Conservation (phyloP, 2,797 vertebrate genomes). For the Allobates femoralis region DNA sequence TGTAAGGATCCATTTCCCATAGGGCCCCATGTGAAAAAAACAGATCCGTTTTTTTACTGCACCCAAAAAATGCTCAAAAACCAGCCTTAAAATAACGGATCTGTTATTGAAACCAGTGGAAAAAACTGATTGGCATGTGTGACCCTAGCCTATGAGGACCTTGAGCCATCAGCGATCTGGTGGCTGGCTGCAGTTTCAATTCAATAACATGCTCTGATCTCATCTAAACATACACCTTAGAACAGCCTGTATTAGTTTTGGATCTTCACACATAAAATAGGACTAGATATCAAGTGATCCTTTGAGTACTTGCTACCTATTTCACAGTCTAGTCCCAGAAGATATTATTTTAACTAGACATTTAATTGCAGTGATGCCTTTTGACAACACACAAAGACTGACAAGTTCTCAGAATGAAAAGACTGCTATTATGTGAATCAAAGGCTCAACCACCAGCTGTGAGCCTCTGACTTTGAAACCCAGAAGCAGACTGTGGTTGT, state of each 20-base stretch:
- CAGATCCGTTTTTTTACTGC: too few relatives aligned
- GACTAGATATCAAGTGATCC: not conserved
- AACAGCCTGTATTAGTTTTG: not conserved
- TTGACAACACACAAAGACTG: constrained; percentile 31
- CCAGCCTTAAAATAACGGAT: too few relatives aligned
- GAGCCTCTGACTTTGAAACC: constrained; percentile 54
- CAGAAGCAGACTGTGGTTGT: constrained; percentile 27
- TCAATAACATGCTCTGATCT: too few relatives aligned
- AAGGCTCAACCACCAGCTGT: constrained; percentile 55
- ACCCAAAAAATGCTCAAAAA: too few relatives aligned
- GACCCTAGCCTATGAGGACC: too few relatives aligned
- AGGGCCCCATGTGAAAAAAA: too few relatives aligned
- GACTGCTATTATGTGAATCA: constrained; percentile 44
- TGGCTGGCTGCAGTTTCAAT: too few relatives aligned
- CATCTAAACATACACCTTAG: not conserved
- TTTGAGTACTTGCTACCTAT: not conserved
- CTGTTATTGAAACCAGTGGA: too few relatives aligned
- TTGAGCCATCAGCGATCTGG: too few relatives aligned
- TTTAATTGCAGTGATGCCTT: constrained; percentile 39
- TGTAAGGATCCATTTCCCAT: too few relatives aligned
- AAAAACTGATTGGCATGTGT: too few relatives aligned
- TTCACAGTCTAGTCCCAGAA: not conserved
- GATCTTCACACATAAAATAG: not conserved
- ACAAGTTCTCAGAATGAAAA: constrained; percentile 44
- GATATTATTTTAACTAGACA: constrained; percentile 24